These are phyloP conservation scores for Loris lydekkerianus DNA, from an alignment of 2,797 vertebrate species.

Conservation along the genomic window DNA sequence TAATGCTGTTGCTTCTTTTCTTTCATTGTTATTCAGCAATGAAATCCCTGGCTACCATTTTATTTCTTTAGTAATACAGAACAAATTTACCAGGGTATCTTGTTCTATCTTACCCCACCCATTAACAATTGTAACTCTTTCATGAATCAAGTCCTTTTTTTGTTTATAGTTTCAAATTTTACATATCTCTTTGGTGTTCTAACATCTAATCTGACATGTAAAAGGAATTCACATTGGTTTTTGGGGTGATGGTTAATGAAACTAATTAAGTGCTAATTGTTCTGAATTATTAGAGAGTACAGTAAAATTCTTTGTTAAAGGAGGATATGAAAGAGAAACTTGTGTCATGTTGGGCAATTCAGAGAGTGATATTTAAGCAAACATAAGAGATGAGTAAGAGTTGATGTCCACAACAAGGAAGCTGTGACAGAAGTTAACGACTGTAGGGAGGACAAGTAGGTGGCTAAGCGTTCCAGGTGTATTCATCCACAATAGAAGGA, in stretches of 20 bases:
- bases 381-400: not conserved
- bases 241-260: not conserved
- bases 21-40: not conserved
- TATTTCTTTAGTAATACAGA: slow-evolving; percentile 20
- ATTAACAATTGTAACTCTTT: not conserved
- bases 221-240: not conserved
- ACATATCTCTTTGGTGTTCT: not conserved
- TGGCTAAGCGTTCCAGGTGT: not conserved
- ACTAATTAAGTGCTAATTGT: not conserved
- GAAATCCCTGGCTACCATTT: not conserved
- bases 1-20: not conserved
- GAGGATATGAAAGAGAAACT: not conserved
- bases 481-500: not conserved
- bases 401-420: not conserved
- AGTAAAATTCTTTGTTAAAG: not conserved
- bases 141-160: not conserved
- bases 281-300: not conserved
- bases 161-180: not conserved
- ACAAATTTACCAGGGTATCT: not conserved
- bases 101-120: not conserved
- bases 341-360: not conserved
- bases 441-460: not conserved
- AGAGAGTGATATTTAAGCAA: not conserved
- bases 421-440: not conserved
- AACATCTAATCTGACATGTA: not conserved